Base-by-base conservation (phyloP, 2,113 vertebrate species). In the Orientallactaga bullata region DNA sequence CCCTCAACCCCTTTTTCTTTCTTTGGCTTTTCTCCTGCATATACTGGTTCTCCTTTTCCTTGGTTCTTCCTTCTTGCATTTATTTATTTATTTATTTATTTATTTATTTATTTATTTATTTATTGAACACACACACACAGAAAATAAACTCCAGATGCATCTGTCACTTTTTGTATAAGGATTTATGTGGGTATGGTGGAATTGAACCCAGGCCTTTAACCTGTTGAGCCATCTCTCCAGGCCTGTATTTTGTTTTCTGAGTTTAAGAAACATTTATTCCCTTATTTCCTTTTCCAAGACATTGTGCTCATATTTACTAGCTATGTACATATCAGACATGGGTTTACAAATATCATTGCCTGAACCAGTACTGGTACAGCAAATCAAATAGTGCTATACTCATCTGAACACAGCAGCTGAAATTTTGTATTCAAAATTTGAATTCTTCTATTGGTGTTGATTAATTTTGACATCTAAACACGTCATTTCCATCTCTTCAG, bases 191-290 rank as follows among this genome's bases (percentile, higher is more conserved):
- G 55, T 55, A 55, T 11, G 7, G 55, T 55, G 55, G 55, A 55
- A 16, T 13, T 16, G 15, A 12, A 55, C 55, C 55, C 55, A 15
- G 12, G 55, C 55, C 55, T 12, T 55, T 55, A 55, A 55, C 55
- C 55, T 55, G 55, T 55, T 55, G 55, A 55, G 55, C 12, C 55
- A 55, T 55, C 55, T 55, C 42, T 55, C 55, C 55, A 55, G 55
- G 55, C 55, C 15, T 55, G 55, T 74, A 37, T n/a, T 9, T 37
- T 7, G 71, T 17, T 87, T 58, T 88, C 71, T n/a, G n/a, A 20
- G 55, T 77, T 47, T 72, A 66, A 68, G 42, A 91, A 91, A 20
- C 83, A 89, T 37, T 60, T 47, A 78, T 92, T 84, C 35, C 68
- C 7, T 77, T 73, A 7, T 37, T 85, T 89, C 26, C 47, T 2